A percentile compares a stretch with the other conserved stretches of the same genome.
Evolutionary conservation across 2,797 vertebrate species (phyloP).

Genomic region (Taenioides sp.): DNA sequence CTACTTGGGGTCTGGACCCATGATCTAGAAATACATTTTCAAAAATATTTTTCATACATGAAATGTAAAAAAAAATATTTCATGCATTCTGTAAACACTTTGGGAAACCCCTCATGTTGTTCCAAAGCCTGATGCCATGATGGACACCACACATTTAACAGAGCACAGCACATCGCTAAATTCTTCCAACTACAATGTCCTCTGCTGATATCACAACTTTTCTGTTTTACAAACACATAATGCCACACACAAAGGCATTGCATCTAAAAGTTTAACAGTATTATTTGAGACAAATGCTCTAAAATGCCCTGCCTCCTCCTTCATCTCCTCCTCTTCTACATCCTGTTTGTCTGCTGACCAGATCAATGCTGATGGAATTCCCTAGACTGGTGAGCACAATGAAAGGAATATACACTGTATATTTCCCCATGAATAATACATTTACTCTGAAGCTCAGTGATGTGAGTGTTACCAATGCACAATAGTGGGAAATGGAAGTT

Average conservation of each 20-base stretch:
- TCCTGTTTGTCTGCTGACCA: constrained; percentile 45
- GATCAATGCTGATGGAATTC: constrained; percentile 68
- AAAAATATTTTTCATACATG: not conserved
- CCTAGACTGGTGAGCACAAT: constrained; percentile 39
- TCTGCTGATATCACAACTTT: constrained; percentile 44
- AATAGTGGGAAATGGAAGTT: constrained; percentile 10
- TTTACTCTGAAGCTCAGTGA: constrained; percentile 39
- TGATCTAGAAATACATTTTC: too few relatives aligned
- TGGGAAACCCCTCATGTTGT: constrained; percentile 36
- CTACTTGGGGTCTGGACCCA: too few relatives aligned
- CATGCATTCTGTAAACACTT: constrained; percentile 27
- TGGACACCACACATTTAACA: constrained; percentile 38
- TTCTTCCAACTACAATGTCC: constrained; percentile 54
- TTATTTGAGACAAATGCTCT: constrained; percentile 45
- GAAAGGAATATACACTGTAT: constrained; percentile 31
- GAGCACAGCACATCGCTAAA: constrained; percentile 34
- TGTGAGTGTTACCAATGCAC: constrained; percentile 22
- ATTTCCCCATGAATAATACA: constrained; percentile 60
- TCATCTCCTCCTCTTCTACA: constrained; percentile 31
- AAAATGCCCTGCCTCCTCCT: constrained; percentile 35
- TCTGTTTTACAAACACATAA: constrained; percentile 5
- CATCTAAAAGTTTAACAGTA: constrained; percentile 47
- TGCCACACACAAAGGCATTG: constrained; percentile 24
- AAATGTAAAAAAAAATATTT: constrained; percentile 11
- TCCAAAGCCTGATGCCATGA: constrained; percentile 12